Base-by-base conservation (phyloP, 2,113 vertebrate species). In the Aleadryas rufinucha region DNA sequence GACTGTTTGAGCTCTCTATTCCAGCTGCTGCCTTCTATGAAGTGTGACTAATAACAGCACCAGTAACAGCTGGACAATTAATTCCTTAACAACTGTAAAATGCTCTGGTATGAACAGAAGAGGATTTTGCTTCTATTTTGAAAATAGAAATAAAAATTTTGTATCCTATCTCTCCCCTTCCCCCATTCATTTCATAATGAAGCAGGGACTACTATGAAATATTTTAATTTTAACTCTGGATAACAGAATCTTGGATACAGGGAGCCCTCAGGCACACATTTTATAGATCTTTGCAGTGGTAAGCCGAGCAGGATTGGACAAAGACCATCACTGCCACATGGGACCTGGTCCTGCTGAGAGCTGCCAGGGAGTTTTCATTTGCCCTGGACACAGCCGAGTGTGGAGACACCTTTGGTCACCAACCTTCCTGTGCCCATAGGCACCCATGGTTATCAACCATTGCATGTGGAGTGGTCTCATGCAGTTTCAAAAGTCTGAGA, bases 321-420 rank as follows among this genome's bases (percentile, higher is more conserved):
- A 81, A 60, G 47, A 49, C 47, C 41, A 45, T 39, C 35, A 47
- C 12, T 57, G 31, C 59, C 42, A 37, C 19, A 26, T 28, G 27
- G 23, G 15, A 64, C 19, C 33, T 3, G 1, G 12, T 16, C 28
- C 35, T 2, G 1, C 3, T 0, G 0, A 9, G 28, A 80, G 47
- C 37, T 89, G 17, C 37, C 20, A 70, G 7, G 21, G 24, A 2
- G 4, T 57, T 87, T 77, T 4, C 1, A 2, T 42, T 52, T 63
- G 26, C 24, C 28, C 31, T 0, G 3, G 21, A n/a, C 1, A 6
- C 19, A 61, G 19, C 1, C 41, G n/a, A 59, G 37, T 20, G 26
- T 16, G n/a, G 31, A 92, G 17, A 81, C 0, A n/a, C 28, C 75
- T 75, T 54, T 69, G 77, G 33, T 31, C 59, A 68, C 66, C 49